Base-by-base conservation (phyloP, 1,140 invertebrate genomes). In the Trachymyrmex cornetzi region DNA sequence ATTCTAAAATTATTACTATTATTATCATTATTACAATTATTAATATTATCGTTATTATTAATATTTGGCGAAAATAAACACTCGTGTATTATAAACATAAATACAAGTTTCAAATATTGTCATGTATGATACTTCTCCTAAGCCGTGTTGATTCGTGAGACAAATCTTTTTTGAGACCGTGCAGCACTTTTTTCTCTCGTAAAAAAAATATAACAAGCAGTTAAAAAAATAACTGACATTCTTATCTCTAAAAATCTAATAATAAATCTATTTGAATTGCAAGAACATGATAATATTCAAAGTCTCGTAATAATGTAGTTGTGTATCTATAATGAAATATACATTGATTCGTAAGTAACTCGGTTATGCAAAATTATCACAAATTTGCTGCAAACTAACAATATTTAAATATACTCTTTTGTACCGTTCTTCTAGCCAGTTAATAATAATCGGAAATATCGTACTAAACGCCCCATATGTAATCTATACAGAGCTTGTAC, bases 61-160 rank as follows among this genome's bases (percentile, higher is more conserved):
- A 75, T 84, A 84, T 84, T 84, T 84, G 80, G 69, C 5, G 69
- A 84, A 84, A 84, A 84, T 84, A 84, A 80, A 72, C 67, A 84
- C 55, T 63, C 9, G 7, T 61, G 59, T 82, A 11, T 48, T 63
- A n/a, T 48, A 74, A 72, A 71, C 30, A 57, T 16, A 74, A 84
- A 84, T 75, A 27, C 71, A 82, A 59, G 24, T 75, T 59, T 84
- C 24, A 34, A 50, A 74, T 84, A 84, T 75, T 74, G 69, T 84
- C 69, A 84, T 84, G 55, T 84, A 75, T 50, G 24, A 50, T 50
- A 63, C 30, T 9, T 55, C 22, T 30, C 11, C 11, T 63, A 82
- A 48, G 53, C 6, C 57, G 48, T 61, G 27, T 48, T 75, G 55
- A 61, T 24, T 61, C 4, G 4, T 61, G 12, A 22, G 38, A n/a